These are phyloP conservation scores for Forbesichthys papilliferus DNA, from an alignment of 2,113 vertebrate species.

Conservation along the genomic window DNA sequence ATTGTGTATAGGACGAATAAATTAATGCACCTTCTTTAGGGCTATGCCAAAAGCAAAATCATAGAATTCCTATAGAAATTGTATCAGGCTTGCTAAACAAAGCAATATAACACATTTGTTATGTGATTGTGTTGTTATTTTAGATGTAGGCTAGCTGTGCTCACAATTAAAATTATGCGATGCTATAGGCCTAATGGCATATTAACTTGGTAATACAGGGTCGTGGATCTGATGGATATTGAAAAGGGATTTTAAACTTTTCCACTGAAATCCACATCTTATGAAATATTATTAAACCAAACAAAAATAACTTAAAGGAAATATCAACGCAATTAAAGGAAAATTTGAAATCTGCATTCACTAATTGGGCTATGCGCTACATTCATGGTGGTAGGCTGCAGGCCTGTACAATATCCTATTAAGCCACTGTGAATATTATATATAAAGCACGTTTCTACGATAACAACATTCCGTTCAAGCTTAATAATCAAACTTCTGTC, in stretches of 20 bases:
- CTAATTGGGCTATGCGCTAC: slow-evolving; percentile 55
- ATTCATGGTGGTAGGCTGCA: slow-evolving; percentile 31
- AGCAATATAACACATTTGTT: slow-evolving; percentile 47
- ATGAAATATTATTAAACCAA: slow-evolving; percentile 19
- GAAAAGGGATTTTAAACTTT: slow-evolving; percentile 25
- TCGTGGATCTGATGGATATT: slow-evolving; percentile 58
- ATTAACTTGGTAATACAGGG: slow-evolving; percentile 64
- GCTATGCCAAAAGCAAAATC: slow-evolving; percentile 31
- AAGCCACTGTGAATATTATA: slow-evolving; percentile 47
- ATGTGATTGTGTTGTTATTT: slow-evolving; percentile 63
- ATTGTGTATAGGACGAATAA: slow-evolving; percentile 19
- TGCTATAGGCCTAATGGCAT: slow-evolving; percentile 42
- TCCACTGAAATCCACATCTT: slow-evolving; percentile 26
- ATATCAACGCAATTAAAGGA: slow-evolving; percentile 46
- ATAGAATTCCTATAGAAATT: slow-evolving; percentile 35
- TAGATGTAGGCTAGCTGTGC: slow-evolving; percentile 58
- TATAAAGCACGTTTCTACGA: slow-evolving; percentile 25
- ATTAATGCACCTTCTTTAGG: slow-evolving; percentile 16
- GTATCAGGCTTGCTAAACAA: slow-evolving; percentile 34
- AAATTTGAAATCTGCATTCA: slow-evolving; percentile 42
- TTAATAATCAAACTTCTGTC: not conserved
- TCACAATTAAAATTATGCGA: slow-evolving; percentile 67
- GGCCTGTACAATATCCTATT: slow-evolving; percentile 32
- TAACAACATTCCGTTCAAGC: slow-evolving; percentile 30
- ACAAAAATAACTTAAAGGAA: slow-evolving; percentile 5